These are phyloP conservation scores for Gymnopithys bicolor DNA, from an alignment of 2,797 vertebrate genomes.

Conservation along the genomic window DNA sequence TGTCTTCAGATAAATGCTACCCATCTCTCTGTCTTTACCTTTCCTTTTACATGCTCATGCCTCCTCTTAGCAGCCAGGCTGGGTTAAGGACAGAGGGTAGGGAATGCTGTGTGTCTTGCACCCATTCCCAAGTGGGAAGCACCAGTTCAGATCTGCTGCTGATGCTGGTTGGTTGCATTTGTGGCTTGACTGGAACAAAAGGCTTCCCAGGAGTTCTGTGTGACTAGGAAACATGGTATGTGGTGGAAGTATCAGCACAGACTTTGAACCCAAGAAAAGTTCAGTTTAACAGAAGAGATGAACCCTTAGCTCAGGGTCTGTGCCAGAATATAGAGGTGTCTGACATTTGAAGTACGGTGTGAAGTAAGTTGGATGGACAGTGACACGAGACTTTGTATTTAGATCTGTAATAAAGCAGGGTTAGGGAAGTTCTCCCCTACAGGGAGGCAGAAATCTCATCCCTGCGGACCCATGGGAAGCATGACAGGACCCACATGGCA, in stretches of 20 bases:
- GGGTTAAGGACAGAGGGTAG: not conserved
- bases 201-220: not conserved
- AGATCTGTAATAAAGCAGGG: not conserved
- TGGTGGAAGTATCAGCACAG: not conserved
- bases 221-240: not conserved
- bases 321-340: not conserved
- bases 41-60: not conserved
- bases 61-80: not conserved
- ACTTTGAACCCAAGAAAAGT: not conserved
- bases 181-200: not conserved
- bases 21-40: not conserved
- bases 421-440: not conserved
- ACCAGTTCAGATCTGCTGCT: not conserved
- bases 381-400: not conserved
- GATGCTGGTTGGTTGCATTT: not conserved
- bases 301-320: not conserved
- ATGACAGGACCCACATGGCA: accelerated
- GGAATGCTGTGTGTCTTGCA: not conserved
- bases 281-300: not conserved
- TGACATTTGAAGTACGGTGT: not conserved
- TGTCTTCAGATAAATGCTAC: not conserved
- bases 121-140: accelerated
- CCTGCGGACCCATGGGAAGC: accelerated
- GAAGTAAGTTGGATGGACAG: not conserved
- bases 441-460: not conserved